Evolutionary conservation across 2,113 vertebrate species (phyloP), one percentile per base, ranked within the genome.

Genomic region (Oriolus oriolus): DNA sequence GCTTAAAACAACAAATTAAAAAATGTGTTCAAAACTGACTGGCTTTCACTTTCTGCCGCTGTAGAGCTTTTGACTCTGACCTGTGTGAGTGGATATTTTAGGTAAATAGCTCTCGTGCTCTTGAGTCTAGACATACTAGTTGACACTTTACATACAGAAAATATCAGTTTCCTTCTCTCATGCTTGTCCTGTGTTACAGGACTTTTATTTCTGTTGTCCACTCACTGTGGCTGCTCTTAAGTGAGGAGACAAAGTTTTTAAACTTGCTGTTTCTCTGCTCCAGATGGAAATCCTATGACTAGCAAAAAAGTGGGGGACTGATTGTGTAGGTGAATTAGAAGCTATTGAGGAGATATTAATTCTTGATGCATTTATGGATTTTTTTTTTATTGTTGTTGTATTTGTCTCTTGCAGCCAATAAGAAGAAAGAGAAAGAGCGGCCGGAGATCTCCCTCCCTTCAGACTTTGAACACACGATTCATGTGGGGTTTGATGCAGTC

Each of bases 381-480:
- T 70, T 41, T 70, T 41, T 39, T 64, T 42, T 3, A 30, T 68
- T 85, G 3, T 50, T 50, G 57, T 73, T 37, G 15, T 39, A 44
- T 42, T 49, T 92, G 41, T 95, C 70, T 86, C 70, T 90, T 95
- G 66, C 94, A 99, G 99, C 99, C 78, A 99, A 98, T 92, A 99
- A 99, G 97, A 99, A 99, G 97, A 99, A 99, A 96, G 99, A 98
- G 91, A 98, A 98, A 39, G 98, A 99, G 90, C 98, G 99, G 24
- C 99, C 99, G 0, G 99, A 99, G 96, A 99, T 99, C 93, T 99
- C 99, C 71, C 98, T 99, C n/a, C 99, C 99, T 10, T 99, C 99
- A 18, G 99, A 99, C 95, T 99, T 99, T 50, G 99, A 99, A 44
- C 99, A 99, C 98, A 99, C 99, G 1, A 99, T 99, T 97, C 99